Evolutionary conservation across 2,888 invertebrate genomes (phyloP), one percentile per base, ranked within the genome.

Genomic region (Leptopterna dolabrata): DNA sequence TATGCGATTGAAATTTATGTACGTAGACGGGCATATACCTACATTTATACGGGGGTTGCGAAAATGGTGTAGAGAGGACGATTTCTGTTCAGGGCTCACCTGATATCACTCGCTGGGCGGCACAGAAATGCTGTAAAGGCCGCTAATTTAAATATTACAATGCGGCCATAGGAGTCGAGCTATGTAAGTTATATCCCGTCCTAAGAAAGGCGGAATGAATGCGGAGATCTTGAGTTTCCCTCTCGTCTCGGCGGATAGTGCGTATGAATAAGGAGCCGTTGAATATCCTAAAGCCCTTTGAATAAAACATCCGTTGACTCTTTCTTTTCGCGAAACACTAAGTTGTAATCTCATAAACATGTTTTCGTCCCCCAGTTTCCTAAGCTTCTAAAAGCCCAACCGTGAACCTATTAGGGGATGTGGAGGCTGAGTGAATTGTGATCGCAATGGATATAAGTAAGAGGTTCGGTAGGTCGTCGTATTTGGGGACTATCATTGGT

Each of bases 331-430:
- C 81, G 29, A 81, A 81, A 81, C 81, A 81, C 81, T 51, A 51
- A 81, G 81, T 81, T 51, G 81, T 81, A 55, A 81, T 81, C 81
- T 81, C 81, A 81, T 51, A 81, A 81, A 81, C 81, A 55, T 51
- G 81, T 55, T 81, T 81, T 51, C 29, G 6, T 43, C 27, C 41
- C 27, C 45, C 41, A 19, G 45, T 78, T 78, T 45, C n/a, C 24
- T 41, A 47, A 43, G 78, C 78, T 27, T 27, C 27, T 43, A 45
- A 47, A 78, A 45, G 78, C 45, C 78, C 45, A 19, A n/a, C 45
- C 41, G 45, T 19, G 43, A 78, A 45, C 43, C 78, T 78, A 78
- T 78, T 78, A 78, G 45, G 45, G 41, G 24, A 45, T 45, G 78
- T 4, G 45, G 45, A 13, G 24, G 43, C 4, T 41, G 43, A 76